Percentiles rank a stretch among this genome's conserved stretches.
These are phyloP conservation scores for Neolamprologus variostigma DNA, from an alignment of 2,113 vertebrate genomes.

Conservation along the genomic window DNA sequence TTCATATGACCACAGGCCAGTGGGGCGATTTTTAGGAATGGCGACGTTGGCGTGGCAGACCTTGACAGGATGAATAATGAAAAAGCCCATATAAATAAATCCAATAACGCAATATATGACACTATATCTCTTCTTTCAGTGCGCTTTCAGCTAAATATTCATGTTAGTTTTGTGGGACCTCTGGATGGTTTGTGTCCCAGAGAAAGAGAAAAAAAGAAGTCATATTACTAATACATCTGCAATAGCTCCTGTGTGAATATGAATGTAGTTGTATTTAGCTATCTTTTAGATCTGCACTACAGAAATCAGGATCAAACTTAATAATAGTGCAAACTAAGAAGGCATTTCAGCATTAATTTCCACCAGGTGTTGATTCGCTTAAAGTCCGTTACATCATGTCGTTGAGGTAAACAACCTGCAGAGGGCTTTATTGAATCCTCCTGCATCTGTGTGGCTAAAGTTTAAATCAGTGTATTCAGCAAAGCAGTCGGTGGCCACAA, in stretches of 20 bases:
- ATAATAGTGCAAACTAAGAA: background rate
- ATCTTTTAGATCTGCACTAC: background rate
- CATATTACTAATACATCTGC: background rate
- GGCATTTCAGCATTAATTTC: background rate
- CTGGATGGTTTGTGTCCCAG: background rate
- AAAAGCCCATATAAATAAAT: background rate
- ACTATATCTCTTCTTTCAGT: background rate
- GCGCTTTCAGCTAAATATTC: background rate
- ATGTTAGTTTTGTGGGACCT: background rate
- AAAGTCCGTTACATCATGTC: conserved; percentile 10
- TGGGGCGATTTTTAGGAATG: background rate
- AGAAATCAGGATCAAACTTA: background rate
- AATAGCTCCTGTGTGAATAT: background rate
- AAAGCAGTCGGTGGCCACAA: background rate
- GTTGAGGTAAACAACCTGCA: background rate
- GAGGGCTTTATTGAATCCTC: background rate
- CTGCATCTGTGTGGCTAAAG: background rate
- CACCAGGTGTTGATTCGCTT: background rate
- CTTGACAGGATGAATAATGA: background rate
- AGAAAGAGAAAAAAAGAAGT: background rate
- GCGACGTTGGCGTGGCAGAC: background rate
- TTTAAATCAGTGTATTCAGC: background rate
- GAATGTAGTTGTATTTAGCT: background rate
- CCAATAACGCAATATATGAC: background rate
- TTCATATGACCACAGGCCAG: background rate